A percentile compares a stretch with the other conserved stretches of the same genome.
These are phyloP conservation scores for Pycnonotus jocosus DNA, from an alignment of 2,113 vertebrate genomes.

Conservation along the genomic window DNA sequence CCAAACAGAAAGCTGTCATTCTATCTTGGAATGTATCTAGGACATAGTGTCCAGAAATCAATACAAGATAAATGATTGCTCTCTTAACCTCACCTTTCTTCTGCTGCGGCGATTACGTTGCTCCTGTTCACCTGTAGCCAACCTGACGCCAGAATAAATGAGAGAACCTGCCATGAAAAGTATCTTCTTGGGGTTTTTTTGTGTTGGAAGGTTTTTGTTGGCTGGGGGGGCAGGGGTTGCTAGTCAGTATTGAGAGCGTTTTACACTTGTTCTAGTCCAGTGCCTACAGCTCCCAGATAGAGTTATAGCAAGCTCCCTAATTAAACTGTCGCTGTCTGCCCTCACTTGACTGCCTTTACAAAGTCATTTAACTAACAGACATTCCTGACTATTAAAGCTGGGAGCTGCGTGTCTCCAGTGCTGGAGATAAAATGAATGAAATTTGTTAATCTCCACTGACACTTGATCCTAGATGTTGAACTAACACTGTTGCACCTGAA, in stretches of 20 bases:
- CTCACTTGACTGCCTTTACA: constrained; percentile 71
- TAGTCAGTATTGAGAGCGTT: constrained; percentile 33
- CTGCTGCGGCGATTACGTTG: constrained; percentile 41
- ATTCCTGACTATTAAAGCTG: constrained; percentile 73
- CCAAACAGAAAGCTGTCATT: constrained; percentile 69
- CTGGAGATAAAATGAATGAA: constrained; percentile 73
- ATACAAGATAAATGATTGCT: constrained; percentile 79
- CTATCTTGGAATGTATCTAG: constrained; percentile 74
- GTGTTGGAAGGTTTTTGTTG: constrained; percentile 6
- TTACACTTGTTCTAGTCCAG: constrained; percentile 68
- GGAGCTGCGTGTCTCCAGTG: constrained; percentile 68
- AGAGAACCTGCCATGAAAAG: constrained; percentile 68
- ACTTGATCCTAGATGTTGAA: constrained; percentile 70
- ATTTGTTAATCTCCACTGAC: constrained; percentile 70
- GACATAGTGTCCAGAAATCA: constrained; percentile 79
- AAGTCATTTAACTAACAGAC: constrained; percentile 76
- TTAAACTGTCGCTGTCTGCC: constrained; percentile 77
- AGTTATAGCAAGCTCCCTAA: constrained; percentile 75
- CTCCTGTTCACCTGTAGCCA: constrained; percentile 76
- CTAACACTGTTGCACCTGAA: constrained; percentile 69
- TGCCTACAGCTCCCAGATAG: constrained; percentile 70
- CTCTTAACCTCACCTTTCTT: constrained; percentile 72
- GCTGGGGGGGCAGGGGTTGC: neutral
- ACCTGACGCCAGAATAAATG: constrained; percentile 76
- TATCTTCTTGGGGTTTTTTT: constrained; percentile 22